These are phyloP conservation scores for Acrocera orbiculus DNA, from an alignment of 2,888 invertebrate species.

Conservation along the genomic window DNA sequence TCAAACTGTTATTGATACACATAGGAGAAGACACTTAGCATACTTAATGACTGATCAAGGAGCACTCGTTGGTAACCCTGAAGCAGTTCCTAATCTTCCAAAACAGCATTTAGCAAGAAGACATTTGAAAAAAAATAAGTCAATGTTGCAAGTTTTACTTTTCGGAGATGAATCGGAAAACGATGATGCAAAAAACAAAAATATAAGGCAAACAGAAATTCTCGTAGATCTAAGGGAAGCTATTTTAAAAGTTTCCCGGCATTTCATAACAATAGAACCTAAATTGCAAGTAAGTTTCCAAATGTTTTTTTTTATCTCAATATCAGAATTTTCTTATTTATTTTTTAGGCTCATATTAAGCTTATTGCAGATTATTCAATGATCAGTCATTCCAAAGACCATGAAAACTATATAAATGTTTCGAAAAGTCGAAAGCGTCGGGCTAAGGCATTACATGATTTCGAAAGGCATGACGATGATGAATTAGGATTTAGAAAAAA, in stretches of 20 bases:
- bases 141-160: constrained; percentile 71
- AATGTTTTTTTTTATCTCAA: neutral
- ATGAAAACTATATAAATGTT: constrained; percentile 88
- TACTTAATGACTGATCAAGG: constrained; percentile 96
- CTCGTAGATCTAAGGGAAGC: constrained; percentile 95
- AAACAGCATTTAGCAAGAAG: constrained; percentile 77
- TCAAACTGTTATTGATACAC: constrained; percentile 57
- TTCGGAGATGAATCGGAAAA: constrained; percentile 55
- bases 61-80: constrained; percentile 77
- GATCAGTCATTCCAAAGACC: constrained; percentile 87
- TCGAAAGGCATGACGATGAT: constrained; percentile 95
- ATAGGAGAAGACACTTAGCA: constrained; percentile 79
- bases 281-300: constrained; percentile 37
- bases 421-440: constrained; percentile 71
- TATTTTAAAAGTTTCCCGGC: constrained; percentile 80
- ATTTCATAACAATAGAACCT: constrained; percentile 87
- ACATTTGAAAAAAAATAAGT: constrained; percentile 79
- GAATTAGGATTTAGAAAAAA: constrained; percentile 96
- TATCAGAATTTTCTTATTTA: neutral
- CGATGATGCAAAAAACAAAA: constrained; percentile 83
- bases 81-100: constrained; percentile 74
- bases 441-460: constrained; percentile 91
- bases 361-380: constrained; percentile 85
- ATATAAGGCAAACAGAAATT: constrained; percentile 95
- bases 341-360: constrained; percentile 44